These are phyloP conservation scores for Lacanobia wlatinum DNA, from an alignment of 2,888 invertebrate species.

Conservation along the genomic window DNA sequence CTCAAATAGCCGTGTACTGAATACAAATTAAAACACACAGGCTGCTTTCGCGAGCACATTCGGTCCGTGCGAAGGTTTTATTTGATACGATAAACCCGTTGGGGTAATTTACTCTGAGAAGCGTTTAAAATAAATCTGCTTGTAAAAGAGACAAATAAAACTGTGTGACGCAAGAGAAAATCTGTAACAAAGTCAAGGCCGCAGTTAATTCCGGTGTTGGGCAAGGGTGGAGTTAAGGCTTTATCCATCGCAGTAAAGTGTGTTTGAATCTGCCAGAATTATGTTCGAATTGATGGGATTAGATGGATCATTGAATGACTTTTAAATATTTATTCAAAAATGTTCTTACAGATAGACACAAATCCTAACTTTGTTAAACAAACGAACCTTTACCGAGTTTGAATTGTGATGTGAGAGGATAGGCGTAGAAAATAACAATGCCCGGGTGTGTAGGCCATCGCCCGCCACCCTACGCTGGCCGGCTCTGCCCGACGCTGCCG, in stretches of 20 bases:
- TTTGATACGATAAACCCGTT: slow-evolving; percentile 55
- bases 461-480: slow-evolving; percentile 7
- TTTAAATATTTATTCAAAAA: neutral
- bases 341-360: neutral
- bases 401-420: slow-evolving; percentile 31
- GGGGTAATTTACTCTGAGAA: slow-evolving; percentile 46
- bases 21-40: slow-evolving; percentile 56
- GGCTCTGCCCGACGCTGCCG: slow-evolving; percentile 18
- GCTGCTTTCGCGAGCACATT: slow-evolving; percentile 44
- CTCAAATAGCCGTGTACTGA: slow-evolving; percentile 52
- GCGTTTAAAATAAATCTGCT: slow-evolving; percentile 42
- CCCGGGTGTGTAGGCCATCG: slow-evolving; percentile 35
- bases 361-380: slow-evolving; percentile 21
- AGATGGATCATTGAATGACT: neutral
- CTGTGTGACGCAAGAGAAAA: slow-evolving; percentile 32
- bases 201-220: neutral
- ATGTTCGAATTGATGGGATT: neutral
- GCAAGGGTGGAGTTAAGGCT: neutral
- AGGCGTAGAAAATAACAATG: slow-evolving; percentile 53
- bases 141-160: slow-evolving; percentile 55
- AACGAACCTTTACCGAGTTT: slow-evolving; percentile 22
- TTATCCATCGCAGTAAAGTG: neutral
- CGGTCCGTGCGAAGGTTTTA: slow-evolving; percentile 51
- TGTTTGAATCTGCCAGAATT: neutral
- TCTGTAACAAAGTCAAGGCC: slow-evolving; percentile 24